Evolutionary conservation across 2,113 vertebrate species (phyloP).

Genomic region (Equus przewalskii): DNA sequence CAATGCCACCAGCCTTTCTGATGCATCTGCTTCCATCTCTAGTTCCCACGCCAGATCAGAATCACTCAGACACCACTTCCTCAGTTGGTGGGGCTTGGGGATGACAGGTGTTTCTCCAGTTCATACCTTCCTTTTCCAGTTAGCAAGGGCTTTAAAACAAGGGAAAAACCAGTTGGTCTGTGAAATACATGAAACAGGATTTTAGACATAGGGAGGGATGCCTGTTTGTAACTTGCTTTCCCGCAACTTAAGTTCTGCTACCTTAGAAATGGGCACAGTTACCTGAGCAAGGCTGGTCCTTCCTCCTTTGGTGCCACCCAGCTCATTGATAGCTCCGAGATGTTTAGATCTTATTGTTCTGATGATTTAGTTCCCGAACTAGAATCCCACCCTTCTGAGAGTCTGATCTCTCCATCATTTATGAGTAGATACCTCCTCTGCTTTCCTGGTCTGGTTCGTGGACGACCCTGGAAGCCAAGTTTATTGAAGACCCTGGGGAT

Average conservation of each 20-base stretch:
- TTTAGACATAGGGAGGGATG: background rate
- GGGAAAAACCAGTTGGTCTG: background rate
- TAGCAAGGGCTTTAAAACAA: background rate
- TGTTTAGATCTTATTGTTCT: fast-evolving
- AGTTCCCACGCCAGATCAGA: background rate
- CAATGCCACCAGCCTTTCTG: background rate
- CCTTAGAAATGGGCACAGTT: fast-evolving
- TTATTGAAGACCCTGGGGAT: background rate
- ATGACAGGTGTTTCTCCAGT: fast-evolving
- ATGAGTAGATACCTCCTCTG: too few relatives aligned
- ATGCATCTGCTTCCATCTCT: background rate
- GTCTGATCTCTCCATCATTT: background rate
- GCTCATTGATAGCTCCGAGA: fast-evolving
- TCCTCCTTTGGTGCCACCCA: fast-evolving
- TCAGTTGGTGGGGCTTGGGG: background rate
- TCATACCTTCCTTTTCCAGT: background rate
- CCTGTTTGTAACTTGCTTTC: background rate
- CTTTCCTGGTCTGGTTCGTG: background rate
- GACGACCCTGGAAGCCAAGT: background rate
- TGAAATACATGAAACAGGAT: background rate
- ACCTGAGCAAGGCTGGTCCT: fast-evolving
- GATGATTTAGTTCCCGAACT: background rate
- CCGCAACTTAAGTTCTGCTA: fast-evolving
- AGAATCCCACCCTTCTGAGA: background rate
- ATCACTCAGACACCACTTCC: background rate